Percentiles rank a stretch among this genome's conserved stretches.
These are phyloP conservation scores for Diadophis punctatus DNA, from an alignment of 2,113 vertebrate species.

Conservation along the genomic window DNA sequence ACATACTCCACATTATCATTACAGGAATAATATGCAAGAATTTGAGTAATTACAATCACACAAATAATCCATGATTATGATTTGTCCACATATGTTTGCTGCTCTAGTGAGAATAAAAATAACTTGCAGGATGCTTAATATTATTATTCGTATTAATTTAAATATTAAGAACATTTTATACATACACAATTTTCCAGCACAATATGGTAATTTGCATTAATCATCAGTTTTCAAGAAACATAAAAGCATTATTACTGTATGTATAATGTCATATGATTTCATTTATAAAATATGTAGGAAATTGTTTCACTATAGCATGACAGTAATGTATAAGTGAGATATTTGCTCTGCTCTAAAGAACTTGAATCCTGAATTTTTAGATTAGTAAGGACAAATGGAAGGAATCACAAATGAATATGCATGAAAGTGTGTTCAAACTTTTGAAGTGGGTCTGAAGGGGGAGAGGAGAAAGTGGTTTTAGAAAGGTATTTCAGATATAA, in stretches of 20 bases:
- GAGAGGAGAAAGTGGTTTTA: not conserved
- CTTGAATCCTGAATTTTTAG: not conserved
- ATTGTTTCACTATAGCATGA: not conserved
- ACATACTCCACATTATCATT: slow-evolving; percentile 27
- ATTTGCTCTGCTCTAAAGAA: not conserved
- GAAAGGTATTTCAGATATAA: not conserved
- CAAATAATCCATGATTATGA: not conserved
- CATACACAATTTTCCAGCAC: not conserved
- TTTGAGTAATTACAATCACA: not conserved
- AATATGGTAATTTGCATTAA: not conserved
- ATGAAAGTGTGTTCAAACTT: not conserved
- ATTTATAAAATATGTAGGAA: not conserved
- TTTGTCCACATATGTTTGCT: not conserved
- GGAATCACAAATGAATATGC: not conserved
- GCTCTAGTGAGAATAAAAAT: not conserved
- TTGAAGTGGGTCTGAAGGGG: not conserved
- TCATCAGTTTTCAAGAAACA: not conserved
- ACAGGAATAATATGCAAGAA: not conserved
- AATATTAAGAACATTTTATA: not conserved
- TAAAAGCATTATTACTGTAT: not conserved
- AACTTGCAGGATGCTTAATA: not conserved
- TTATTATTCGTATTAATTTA: not conserved
- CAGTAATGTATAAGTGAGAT: not conserved
- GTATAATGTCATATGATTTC: not conserved
- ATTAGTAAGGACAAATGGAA: not conserved